Base-by-base conservation (phyloP, 1,140 invertebrate genomes). In the Arctopsyche grandis region DNA sequence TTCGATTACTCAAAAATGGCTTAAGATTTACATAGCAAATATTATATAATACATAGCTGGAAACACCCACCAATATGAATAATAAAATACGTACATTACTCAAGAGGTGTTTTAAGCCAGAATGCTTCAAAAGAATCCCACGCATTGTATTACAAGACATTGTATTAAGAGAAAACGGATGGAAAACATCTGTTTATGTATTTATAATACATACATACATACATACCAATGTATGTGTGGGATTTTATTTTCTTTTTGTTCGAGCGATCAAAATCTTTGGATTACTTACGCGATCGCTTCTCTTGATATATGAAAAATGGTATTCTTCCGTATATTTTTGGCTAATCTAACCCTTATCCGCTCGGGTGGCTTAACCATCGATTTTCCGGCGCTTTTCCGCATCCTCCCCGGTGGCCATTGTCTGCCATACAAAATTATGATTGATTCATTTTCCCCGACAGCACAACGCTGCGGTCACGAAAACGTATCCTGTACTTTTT, bases 361-460 rank as follows among this genome's bases (percentile, higher is more conserved):
- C 63, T 66, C 63, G 22, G 63, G 21, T 66, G 63, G 63, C 63
- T 66, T 66, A 29, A 29, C 63, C 63, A 29, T 66, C 63, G 63
- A 66, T 66, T 66, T 66, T 66, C 63, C 24, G 24, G 24, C 63
- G 63, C 63, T 66, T 66, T 66, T 66, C 63, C 63, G 63, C 24
- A 66, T 66, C 71, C 22, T 56, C 48, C 19, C 48, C 48, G 24
- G 19, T 29, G 71, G 71, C 16, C 44, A 56, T 74, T 74, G 71
- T 74, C 71, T 56, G 46, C 43, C 71, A n/a, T 46, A 29, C 22
- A 48, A 74, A 74, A 74, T 74, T 74, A 74, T 74, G 71, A 74
- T 74, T 74, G 71, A 74, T 74, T 74, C 71, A 29, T 74, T 56
- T 74, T 56, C 16, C 16, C 24, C 16, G 16, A 52, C 16, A n/a